Percentiles rank a stretch among this genome's conserved stretches.
These are phyloP conservation scores for Chaenodraco wilsoni DNA, from an alignment of 2,797 vertebrate species.

Conservation along the genomic window DNA sequence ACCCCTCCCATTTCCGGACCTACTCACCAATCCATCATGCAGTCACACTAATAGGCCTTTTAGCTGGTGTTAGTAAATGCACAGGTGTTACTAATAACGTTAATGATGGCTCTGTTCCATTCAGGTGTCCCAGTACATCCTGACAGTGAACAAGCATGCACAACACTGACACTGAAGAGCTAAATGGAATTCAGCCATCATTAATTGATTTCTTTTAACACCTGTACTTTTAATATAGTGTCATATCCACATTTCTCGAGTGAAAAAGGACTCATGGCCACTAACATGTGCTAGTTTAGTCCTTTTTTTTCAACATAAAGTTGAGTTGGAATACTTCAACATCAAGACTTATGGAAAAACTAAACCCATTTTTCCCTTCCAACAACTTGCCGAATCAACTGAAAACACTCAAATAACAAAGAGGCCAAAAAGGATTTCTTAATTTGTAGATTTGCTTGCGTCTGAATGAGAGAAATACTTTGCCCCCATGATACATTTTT, in stretches of 20 bases:
- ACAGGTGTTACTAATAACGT: slow-evolving; percentile 14
- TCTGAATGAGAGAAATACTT: not conserved
- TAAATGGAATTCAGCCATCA: not conserved
- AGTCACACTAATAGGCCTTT: slow-evolving; percentile 1
- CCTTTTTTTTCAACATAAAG: too few species aligned
- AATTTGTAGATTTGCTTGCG: not conserved
- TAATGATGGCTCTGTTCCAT: not conserved
- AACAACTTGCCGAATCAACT: too few species aligned
- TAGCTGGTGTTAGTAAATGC: not conserved
- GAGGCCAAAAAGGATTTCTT: not conserved
- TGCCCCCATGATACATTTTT: not conserved
- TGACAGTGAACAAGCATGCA: not conserved
- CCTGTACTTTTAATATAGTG: not conserved
- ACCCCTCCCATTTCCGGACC: not conserved
- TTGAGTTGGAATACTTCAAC: too few species aligned
- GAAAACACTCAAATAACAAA: not conserved
- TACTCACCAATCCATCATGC: not conserved
- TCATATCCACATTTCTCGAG: not conserved
- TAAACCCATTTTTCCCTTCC: too few species aligned
- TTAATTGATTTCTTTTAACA: not conserved
- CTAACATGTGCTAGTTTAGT: not conserved
- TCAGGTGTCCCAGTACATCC: not conserved
- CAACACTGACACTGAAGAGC: not conserved
- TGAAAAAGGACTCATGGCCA: not conserved
- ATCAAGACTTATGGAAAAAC: too few species aligned